A percentile compares a stretch with the other conserved stretches of the same genome.
phyloP scores from a whole-genome alignment of 2,888 invertebrate species.

The Brachyopa scutellaris region DNA sequence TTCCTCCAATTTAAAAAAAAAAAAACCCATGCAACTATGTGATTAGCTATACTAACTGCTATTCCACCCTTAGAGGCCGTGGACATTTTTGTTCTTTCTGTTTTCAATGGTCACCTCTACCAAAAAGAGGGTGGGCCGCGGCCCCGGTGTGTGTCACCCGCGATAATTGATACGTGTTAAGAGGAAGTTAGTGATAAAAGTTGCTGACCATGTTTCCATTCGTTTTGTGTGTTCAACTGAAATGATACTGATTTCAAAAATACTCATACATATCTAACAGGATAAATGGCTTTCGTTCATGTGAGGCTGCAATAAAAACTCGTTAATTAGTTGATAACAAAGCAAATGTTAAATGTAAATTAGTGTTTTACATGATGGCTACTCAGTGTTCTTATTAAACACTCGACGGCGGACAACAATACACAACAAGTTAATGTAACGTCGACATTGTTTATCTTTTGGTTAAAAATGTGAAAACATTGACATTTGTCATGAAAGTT shows the following conservation, averaged over 20 bases:
- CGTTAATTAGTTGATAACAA: conserved; percentile 72
- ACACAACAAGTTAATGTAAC: conserved; percentile 55
- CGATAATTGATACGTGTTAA: conserved; percentile 71
- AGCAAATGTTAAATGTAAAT: conserved; percentile 73
- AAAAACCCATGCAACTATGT: conserved; percentile 43
- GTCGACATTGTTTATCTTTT: conserved; percentile 66
- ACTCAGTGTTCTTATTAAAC: conserved; percentile 69
- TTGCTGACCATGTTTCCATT: conserved; percentile 72
- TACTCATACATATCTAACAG: conserved; percentile 61
- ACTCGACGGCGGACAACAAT: conserved; percentile 56
- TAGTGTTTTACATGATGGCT: conserved; percentile 72
- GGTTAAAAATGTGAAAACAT: conserved; percentile 53
- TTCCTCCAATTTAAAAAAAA: conserved; percentile 52
- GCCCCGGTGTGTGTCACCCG: conserved; percentile 31
- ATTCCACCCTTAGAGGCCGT: conserved; percentile 10
- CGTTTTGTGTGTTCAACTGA: conserved; percentile 65
- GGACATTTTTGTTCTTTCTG: too few relatives aligned
- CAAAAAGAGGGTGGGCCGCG: conserved; percentile 4
- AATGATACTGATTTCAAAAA: conserved; percentile 70
- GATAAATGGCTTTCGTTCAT: conserved; percentile 68
- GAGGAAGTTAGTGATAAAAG: conserved; percentile 69
- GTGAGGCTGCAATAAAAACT: conserved; percentile 67
- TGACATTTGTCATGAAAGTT: conserved; percentile 67
- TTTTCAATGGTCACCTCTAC: conserved; percentile 7
- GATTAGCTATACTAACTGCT: conserved; percentile 39